Conservation (phyloP, 2,113 vertebrate species). For the Pterocles burchelli region DNA sequence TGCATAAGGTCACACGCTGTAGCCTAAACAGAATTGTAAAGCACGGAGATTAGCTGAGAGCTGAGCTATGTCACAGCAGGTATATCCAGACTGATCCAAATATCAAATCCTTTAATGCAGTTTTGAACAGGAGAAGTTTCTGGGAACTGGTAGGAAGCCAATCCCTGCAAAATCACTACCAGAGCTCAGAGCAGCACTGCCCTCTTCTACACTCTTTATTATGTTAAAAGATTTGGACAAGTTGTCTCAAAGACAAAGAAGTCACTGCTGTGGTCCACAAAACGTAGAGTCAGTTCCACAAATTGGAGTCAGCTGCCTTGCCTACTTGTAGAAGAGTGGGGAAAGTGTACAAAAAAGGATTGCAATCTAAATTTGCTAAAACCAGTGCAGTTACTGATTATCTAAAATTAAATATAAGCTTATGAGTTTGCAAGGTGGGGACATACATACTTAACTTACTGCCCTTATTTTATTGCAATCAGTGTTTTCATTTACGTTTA, state of each 20-base stretch:
- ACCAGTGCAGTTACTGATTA: background rate
- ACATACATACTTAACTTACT: background rate
- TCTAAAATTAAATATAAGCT: background rate
- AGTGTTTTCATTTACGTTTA: background rate
- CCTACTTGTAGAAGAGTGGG: background rate
- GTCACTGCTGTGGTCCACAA: rapidly evolving
- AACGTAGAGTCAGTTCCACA: background rate
- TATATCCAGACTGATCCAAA: background rate
- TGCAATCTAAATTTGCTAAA: background rate
- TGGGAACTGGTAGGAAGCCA: background rate
- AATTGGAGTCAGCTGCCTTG: background rate
- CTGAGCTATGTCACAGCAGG: background rate
- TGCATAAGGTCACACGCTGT: rapidly evolving
- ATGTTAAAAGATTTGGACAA: background rate
- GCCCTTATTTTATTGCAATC: background rate
- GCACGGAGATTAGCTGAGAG: background rate
- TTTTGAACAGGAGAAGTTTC: background rate
- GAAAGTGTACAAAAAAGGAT: background rate
- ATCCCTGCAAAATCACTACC: background rate
- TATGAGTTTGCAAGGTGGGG: background rate
- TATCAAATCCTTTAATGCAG: background rate
- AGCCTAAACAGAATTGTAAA: background rate
- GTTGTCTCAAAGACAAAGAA: background rate
- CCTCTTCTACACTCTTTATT: background rate
- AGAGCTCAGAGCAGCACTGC: background rate